Evolutionary conservation across 2,113 vertebrate species (phyloP), one percentile per base, ranked within the genome.

Genomic region (Furnarius figulus): DNA sequence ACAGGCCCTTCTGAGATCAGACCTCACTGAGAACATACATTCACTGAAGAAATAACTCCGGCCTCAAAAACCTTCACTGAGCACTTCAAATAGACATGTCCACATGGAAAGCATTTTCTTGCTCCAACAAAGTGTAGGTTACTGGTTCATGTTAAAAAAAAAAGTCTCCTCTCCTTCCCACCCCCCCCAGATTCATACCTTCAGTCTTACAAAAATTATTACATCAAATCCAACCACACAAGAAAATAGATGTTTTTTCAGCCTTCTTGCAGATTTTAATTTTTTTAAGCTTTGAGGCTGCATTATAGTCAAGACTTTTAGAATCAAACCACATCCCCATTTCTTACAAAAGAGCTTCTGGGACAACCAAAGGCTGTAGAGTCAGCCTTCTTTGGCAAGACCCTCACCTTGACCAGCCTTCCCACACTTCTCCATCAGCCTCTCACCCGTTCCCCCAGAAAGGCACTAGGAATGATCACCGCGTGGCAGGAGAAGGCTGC

Each of bases 51-150:
- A 82, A 28, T 9, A 50, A 23, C 49, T 56, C 66, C 4, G 9
- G 33, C 70, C 85, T 40, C 78, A 35, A 44, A 79, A 85, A 8
- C 66, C 61, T 72, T 67, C 56, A 5, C 17, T 40, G 62, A 76
- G 46, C 80, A 67, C 37, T 74, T 89, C 85, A 71, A 42, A 53
- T 55, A 90, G 88, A 75, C 6, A 2, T n/a, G 46, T 44, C 56
- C 75, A 55, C 88, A 75, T 55, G 68, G 75, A 68, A 93, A 61
- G 49, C 19, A 14, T 83, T 80, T 89, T 55, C 63, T 67, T 79
- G 3, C 76, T 72, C 31, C 55, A 70, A 8, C 4, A 6, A 87
- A 55, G 21, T n/a, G 9, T 20, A 39, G n/a, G 65, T 49, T 58
- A 40, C 46, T 81, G 65, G 55, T 31, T 78, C 35, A 37, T 50